phyloP scores from a whole-genome alignment of 2,113 vertebrate genomes.

The Chionomys nivalis region DNA sequence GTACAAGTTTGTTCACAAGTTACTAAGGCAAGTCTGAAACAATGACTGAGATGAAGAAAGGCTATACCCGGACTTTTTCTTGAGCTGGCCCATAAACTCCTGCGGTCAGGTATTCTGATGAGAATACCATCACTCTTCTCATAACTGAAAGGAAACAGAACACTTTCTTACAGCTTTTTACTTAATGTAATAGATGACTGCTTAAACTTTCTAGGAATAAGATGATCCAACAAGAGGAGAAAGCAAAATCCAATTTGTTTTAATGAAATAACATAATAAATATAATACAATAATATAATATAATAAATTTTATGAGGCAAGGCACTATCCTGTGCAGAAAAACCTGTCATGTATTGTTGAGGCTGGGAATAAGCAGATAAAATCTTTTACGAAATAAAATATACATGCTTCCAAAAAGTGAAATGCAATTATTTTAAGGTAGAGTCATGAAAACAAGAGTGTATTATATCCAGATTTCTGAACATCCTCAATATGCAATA shows the following conservation, averaged over 20 bases:
- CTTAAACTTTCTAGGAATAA: conserved; percentile 33
- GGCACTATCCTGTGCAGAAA: not conserved
- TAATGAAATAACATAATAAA: not conserved
- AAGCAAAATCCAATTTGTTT: conserved; percentile 28
- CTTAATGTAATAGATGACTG: not conserved
- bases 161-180: not conserved
- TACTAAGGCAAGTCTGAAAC: not conserved
- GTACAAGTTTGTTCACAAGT: not conserved
- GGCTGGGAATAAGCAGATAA: not conserved
- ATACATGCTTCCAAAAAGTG: not conserved
- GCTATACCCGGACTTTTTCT: not conserved
- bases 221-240: not conserved
- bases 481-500: not conserved
- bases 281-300: not conserved
- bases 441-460: not conserved
- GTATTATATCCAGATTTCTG: not conserved
- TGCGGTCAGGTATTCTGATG: not conserved
- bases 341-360: not conserved
- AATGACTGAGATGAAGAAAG: not conserved
- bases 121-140: not conserved
- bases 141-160: not conserved
- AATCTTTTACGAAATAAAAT: conserved; percentile 32
- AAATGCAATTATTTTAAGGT: conserved; percentile 35
- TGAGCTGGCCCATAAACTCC: not conserved
- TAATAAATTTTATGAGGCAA: not conserved